Evolutionary conservation across 2,888 invertebrate genomes (phyloP).

Genomic region (Macrosiphum euphorbiae): DNA sequence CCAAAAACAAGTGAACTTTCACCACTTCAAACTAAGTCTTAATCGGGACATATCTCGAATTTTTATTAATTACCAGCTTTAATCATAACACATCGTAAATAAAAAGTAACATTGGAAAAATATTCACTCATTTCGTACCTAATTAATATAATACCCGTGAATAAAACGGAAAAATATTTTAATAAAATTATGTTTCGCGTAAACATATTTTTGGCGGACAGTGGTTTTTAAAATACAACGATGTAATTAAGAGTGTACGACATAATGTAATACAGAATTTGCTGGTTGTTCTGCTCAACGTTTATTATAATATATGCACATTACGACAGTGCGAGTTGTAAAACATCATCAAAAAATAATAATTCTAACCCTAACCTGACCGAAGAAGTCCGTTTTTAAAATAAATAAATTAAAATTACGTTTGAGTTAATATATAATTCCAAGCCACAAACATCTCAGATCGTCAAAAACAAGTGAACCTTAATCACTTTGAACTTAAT

Average conservation of each 20-base stretch:
- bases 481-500: neutral
- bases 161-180: neutral
- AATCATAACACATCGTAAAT: neutral
- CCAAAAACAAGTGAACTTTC: neutral
- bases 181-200: neutral
- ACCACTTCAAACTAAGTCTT: neutral
- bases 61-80: neutral
- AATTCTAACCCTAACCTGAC: neutral
- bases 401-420: neutral
- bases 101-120: neutral
- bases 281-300: neutral
- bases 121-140: neutral
- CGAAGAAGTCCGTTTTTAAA: neutral
- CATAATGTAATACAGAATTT: neutral
- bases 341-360: neutral
- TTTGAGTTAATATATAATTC: neutral
- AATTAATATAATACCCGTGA: neutral
- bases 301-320: neutral
- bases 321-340: neutral
- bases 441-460: neutral
- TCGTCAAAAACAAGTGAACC: neutral
- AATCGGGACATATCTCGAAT: neutral
- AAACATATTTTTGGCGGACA: neutral
- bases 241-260: neutral
- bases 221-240: neutral